Base-by-base conservation (phyloP, 2,113 vertebrate genomes). In the Myiozetetes cayanensis region DNA sequence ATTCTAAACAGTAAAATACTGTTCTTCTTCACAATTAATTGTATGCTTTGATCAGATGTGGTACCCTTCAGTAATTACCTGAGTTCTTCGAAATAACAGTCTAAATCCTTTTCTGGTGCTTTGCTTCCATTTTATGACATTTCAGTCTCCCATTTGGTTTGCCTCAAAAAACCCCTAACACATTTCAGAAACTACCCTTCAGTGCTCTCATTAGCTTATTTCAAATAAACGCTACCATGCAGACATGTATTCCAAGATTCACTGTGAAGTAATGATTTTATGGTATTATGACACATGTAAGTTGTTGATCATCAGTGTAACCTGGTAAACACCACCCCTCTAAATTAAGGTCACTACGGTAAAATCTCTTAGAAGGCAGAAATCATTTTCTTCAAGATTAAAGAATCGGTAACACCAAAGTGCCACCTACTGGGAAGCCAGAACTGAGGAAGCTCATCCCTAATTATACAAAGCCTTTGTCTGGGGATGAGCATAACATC, bases 391-490 rank as follows among this genome's bases (percentile, higher is more conserved):
- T 72, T 7, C 41, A 50, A 13, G 33, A 93, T 66, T 59, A 39
- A 67, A 73, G 33, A 77, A 91, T 4, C 70, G 67, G 6, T 63
- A 93, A 91, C 41, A 88, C 88, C 37, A 5, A 96, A 94, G 85
- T 93, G 96, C 95, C 96, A 96, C 72, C 96, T 96, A 84, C 95
- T 95, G 94, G 95, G 61, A 88, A 91, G 21, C 14, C 23, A 44
- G 33, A 73, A 50, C 31, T 55, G 52, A 81, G 52, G 20, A 84
- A 65, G 22, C 39, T 62, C 50, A 70, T 61, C 46, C 62, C 41
- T 39, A 49, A 31, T 27, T 43, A 49, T 1, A 58, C 0, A 0
- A 82, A 96, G 21, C 8, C 27, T 94, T 73, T 71, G 23, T 17
- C 70, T 50, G 35, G 16, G 47, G 33, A 90, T 5, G 4, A 79